phyloP scores from a whole-genome alignment of 2,888 invertebrate genomes.

The Pterostichus niger region DNA sequence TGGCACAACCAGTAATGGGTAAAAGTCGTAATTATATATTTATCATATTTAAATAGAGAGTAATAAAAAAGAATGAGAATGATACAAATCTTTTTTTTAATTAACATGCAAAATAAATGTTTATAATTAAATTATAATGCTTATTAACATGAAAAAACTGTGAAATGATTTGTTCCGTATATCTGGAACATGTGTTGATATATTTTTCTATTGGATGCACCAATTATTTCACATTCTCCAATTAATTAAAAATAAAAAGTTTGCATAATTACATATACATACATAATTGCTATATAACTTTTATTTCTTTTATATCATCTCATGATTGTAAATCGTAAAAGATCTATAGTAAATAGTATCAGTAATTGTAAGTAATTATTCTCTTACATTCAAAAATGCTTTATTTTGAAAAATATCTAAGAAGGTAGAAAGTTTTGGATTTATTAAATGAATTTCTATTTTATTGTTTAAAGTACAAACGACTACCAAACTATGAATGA shows the following conservation, averaged over 20 bases:
- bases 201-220: constrained; percentile 37
- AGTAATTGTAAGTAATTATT: constrained; percentile 23
- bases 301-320: constrained; percentile 44
- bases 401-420: neutral
- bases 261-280: constrained; percentile 29
- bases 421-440: neutral
- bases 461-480: neutral
- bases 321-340: constrained; percentile 25
- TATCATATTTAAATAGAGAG: too few relatives aligned
- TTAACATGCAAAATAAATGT: neutral
- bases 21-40: too few relatives aligned
- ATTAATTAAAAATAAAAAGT: constrained; percentile 55
- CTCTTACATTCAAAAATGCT: neutral
- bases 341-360: neutral
- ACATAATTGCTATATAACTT: constrained; percentile 3
- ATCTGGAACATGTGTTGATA: constrained; percentile 39
- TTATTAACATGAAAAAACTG: constrained; percentile 30
- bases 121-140: neutral
- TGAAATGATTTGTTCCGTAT: constrained; percentile 28
- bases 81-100: too few relatives aligned
- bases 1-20: too few relatives aligned
- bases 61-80: too few relatives aligned
- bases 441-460: neutral
- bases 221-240: constrained; percentile 44
- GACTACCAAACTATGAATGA: neutral